These are phyloP conservation scores for Lepus americanus DNA, from an alignment of 2,113 vertebrate species.

Conservation along the genomic window DNA sequence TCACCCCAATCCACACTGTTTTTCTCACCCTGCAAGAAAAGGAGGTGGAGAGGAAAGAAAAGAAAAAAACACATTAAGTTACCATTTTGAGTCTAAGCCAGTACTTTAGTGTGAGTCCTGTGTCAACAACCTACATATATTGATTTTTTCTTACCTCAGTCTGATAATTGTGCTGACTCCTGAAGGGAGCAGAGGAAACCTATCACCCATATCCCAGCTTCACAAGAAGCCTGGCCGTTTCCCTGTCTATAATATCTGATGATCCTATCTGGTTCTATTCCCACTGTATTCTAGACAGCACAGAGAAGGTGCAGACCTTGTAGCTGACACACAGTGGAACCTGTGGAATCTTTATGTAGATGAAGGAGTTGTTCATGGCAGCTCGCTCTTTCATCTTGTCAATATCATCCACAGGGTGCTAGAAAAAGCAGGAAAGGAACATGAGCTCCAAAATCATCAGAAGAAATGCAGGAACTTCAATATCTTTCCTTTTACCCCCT, in stretches of 20 bases:
- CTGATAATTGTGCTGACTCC: slow-evolving; percentile 13
- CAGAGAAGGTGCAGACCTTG: slow-evolving; percentile 90
- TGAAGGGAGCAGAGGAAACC: slow-evolving; percentile 1
- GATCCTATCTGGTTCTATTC: slow-evolving; percentile 27
- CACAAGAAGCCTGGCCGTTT: neutral
- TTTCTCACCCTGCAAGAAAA: slow-evolving; percentile 93
- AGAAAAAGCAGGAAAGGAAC: slow-evolving; percentile 42
- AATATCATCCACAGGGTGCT: slow-evolving; percentile 98
- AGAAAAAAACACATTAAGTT: neutral
- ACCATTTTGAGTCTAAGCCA: slow-evolving; percentile 31
- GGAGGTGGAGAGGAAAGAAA: neutral
- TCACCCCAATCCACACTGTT: slow-evolving; percentile 99
- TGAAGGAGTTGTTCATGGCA: slow-evolving; percentile 99
- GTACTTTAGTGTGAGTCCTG: neutral
- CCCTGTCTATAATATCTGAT: slow-evolving; percentile 12
- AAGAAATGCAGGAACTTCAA: slow-evolving; percentile 31
- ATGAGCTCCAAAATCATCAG: neutral
- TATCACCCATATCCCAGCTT: neutral
- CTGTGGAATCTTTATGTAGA: slow-evolving; percentile 99
- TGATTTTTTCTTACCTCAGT: slow-evolving; percentile 1
- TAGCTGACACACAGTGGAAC: slow-evolving; percentile 99
- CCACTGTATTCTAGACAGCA: neutral
- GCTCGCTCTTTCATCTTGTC: slow-evolving; percentile 99
- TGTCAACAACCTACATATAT: neutral
- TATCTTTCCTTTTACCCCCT: neutral